Base-by-base conservation (phyloP, 2,113 vertebrate genomes). In the Laterallus jamaicensis region DNA sequence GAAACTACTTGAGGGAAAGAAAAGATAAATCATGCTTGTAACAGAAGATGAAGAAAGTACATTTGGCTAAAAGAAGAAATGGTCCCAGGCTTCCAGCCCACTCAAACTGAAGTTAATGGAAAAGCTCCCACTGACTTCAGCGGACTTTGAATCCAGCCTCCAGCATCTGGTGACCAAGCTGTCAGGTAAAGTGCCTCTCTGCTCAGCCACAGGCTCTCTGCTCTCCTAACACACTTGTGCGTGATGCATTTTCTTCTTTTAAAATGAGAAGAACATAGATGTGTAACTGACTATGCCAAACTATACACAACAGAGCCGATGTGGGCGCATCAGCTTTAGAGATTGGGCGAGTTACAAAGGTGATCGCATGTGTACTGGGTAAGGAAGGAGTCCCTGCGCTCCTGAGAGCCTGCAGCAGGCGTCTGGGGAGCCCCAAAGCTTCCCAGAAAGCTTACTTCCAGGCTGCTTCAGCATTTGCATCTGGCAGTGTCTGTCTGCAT, bases 321-420 rank as follows among this genome's bases (percentile, higher is more conserved):
- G 77, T 44, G 71, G 31, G 44, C n/a, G 84, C n/a, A 73, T 64
- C 52, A 86, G 59, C 60, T 93, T 92, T 60, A 93, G 62, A 75
- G 54, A 86, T 62, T 22, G 49, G 52, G 32, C 90, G 19, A 83
- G 47, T 47, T 64, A 71, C 20, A 44, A 79, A 87, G 59, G 62
- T 60, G 39, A 71, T 29, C 69, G 74, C 40, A 39, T 2, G 39
- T 52, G 6, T 64, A 49, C 63, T 77, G 71, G 81, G 83, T 86
- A 92, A 84, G 70, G 70, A 95, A 74, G 63, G 86, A 89, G 70
- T 50, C 87, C 50, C 80, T 88, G 40, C 6, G 26, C 67, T 83
- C 69, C 80, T 91, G 86, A 88, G 91, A 94, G 68, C 88, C 82
- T 58, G n/a, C 81, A 95, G 95, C 93, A 97, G 93, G 88, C 76